Evolutionary conservation across 2,797 vertebrate genomes (phyloP).

Genomic region (Sebastes vulpes): DNA sequence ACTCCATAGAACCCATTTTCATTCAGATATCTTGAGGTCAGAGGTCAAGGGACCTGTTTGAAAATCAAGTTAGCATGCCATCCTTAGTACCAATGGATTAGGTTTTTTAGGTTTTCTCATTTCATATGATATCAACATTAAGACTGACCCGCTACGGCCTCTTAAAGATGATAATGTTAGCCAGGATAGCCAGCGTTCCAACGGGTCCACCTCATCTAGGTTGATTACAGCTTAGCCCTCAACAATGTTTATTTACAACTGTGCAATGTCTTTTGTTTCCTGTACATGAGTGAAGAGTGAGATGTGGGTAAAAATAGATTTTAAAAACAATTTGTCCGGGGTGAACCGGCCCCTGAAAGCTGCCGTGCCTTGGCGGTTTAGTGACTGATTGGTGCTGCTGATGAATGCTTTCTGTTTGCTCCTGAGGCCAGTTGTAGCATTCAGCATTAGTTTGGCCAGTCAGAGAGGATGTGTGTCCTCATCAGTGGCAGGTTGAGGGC

Average conservation of each 20-base stretch:
- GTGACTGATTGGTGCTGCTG: constrained; percentile 45
- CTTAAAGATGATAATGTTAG: background rate
- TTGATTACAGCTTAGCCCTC: constrained; percentile 57
- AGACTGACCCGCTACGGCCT: background rate
- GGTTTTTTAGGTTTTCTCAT: background rate
- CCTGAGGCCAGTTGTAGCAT: constrained; percentile 27
- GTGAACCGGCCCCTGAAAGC: constrained; percentile 28
- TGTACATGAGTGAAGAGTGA: constrained; percentile 21
- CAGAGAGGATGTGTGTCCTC: constrained; percentile 39
- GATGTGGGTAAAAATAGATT: constrained; percentile 22
- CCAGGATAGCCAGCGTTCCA: background rate
- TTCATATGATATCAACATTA: background rate
- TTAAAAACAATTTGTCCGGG: constrained; percentile 21
- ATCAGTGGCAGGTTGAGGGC: background rate
- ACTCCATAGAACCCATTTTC: no score
- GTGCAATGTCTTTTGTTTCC: constrained; percentile 25
- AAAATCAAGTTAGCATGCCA: no score
- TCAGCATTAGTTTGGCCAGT: constrained; percentile 41
- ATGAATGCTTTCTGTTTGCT: constrained; percentile 48
- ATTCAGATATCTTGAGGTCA: no score
- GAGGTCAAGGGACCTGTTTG: no score
- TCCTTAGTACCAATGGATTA: no score
- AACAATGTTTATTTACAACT: constrained; percentile 67
- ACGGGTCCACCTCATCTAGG: constrained; percentile 13
- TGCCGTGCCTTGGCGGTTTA: constrained; percentile 6